Evolutionary conservation across 2,113 vertebrate species (phyloP).

Genomic region (Ciconia boyciana): DNA sequence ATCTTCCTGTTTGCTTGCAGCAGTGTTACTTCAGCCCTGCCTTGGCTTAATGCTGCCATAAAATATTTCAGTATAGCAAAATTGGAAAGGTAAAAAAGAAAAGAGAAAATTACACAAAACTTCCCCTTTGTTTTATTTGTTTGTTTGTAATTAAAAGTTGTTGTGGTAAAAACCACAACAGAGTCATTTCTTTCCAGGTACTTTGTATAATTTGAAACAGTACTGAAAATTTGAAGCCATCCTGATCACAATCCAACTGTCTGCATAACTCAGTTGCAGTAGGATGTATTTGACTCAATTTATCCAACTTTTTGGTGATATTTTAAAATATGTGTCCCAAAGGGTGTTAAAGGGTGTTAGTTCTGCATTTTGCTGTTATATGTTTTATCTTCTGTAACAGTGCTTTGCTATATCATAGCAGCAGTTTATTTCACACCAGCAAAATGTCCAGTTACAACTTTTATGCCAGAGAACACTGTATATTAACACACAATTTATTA

Average conservation of each 20-base stretch:
- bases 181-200: not conserved
- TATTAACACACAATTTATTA: not conserved
- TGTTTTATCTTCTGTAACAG: not conserved
- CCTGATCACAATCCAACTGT: not conserved
- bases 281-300: not conserved
- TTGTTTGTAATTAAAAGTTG: not conserved
- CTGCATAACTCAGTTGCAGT: not conserved
- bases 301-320: not conserved
- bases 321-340: not conserved
- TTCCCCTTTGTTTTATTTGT: not conserved
- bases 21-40: not conserved
- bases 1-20: not conserved
- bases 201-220: not conserved
- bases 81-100: not conserved
- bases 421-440: not conserved
- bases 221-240: not conserved
- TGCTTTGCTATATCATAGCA: not conserved
- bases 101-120: not conserved
- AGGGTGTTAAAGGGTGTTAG: not conserved
- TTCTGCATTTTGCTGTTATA: not conserved
- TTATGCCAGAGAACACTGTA: not conserved
- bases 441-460: not conserved
- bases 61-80: not conserved
- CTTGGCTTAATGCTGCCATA: not conserved
- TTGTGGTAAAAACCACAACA: not conserved